phyloP scores from a whole-genome alignment of 2,797 vertebrate genomes.

The Karalla daura region DNA sequence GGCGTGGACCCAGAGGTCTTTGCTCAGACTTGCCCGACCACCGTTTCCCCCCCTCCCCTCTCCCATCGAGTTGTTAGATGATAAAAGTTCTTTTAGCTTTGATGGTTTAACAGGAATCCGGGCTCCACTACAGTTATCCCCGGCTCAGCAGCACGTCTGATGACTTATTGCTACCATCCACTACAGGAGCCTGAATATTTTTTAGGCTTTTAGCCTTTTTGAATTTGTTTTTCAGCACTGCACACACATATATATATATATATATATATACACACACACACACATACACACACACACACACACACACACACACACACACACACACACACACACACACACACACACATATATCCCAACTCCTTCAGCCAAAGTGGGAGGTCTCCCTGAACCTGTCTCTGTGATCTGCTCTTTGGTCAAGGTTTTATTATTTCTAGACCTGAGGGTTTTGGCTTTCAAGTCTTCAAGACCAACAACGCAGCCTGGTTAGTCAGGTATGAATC shows the following conservation, averaged over 20 bases:
- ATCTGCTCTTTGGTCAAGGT: not conserved
- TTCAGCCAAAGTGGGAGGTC: not conserved
- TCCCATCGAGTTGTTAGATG: slow-evolving; percentile 29
- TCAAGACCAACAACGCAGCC: not conserved
- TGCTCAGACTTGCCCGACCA: slow-evolving; percentile 67
- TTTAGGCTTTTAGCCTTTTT: slow-evolving; percentile 20
- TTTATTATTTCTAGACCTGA: not conserved
- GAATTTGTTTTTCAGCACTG: too few relatives aligned
- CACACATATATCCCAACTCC: too few relatives aligned
- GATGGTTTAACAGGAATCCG: slow-evolving; percentile 62
- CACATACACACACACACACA: too few relatives aligned
- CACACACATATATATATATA: too few relatives aligned
- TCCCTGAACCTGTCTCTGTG: not conserved
- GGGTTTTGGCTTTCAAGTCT: not conserved
- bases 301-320: too few relatives aligned
- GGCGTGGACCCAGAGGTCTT: slow-evolving; percentile 56
- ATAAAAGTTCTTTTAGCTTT: slow-evolving; percentile 55
- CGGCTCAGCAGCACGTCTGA: slow-evolving; percentile 43
- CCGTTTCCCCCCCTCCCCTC: slow-evolving; percentile 27
- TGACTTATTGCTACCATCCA: slow-evolving; percentile 30
- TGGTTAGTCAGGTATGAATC: too few relatives aligned
- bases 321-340: too few relatives aligned
- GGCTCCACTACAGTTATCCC: slow-evolving; percentile 49
- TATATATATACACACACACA: too few relatives aligned
- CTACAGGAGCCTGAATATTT: slow-evolving; percentile 33